These are phyloP conservation scores for Crax fasciolata DNA, from an alignment of 2,797 vertebrate genomes.

Conservation along the genomic window DNA sequence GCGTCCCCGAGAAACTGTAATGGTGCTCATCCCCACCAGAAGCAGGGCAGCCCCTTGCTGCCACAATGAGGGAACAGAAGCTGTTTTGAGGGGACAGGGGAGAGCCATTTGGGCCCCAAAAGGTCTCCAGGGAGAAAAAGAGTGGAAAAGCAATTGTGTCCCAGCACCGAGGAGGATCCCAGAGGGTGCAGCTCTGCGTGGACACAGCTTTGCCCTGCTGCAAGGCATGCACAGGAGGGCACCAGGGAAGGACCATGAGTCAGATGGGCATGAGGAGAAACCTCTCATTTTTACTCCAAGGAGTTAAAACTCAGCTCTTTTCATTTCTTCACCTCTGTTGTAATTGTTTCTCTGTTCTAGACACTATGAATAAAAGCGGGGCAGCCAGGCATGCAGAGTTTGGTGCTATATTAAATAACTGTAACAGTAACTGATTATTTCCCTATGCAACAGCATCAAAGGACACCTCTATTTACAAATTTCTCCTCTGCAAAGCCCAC, in stretches of 20 bases:
- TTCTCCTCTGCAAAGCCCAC: background rate
- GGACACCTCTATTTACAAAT: background rate
- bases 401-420: background rate
- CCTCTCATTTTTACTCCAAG: background rate
- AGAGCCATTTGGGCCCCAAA: background rate
- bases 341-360: background rate
- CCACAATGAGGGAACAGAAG: background rate
- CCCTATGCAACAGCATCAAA: background rate
- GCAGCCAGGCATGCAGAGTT: background rate
- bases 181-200: background rate
- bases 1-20: background rate
- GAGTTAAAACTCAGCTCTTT: background rate
- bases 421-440: background rate
- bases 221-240: background rate
- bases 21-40: background rate
- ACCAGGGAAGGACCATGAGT: background rate
- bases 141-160: background rate
- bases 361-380: background rate
- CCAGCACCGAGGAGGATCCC: rapidly evolving
- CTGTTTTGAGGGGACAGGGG: background rate
- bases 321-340: background rate
- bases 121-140: background rate
- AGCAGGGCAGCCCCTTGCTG: background rate
- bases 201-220: background rate
- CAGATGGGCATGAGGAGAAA: background rate